Evolutionary conservation across 2,797 vertebrate genomes (phyloP).

Genomic region (Varecia variegata): DNA sequence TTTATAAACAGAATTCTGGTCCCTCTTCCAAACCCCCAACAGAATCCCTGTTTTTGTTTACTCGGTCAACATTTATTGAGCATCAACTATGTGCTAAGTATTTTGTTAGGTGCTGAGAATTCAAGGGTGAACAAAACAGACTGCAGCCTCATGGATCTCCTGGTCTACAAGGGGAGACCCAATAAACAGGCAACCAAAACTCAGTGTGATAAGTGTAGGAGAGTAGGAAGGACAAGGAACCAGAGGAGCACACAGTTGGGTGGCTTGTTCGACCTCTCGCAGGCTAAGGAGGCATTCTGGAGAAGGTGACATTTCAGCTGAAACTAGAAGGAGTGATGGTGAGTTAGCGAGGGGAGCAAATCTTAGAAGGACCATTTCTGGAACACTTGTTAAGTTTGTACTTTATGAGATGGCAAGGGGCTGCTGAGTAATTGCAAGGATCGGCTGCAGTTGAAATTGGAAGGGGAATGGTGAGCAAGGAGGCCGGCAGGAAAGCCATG

Average conservation of each 20-base stretch:
- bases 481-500: neutral
- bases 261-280: neutral
- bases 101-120: neutral
- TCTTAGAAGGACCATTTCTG: neutral
- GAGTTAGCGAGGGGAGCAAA: neutral
- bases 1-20: neutral
- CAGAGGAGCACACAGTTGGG: neutral
- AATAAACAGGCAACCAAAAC: neutral
- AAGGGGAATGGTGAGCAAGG: neutral
- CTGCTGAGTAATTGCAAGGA: neutral
- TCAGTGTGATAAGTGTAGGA: rapidly evolving
- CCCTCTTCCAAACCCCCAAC: neutral
- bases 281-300: neutral
- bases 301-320: neutral
- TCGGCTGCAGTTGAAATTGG: neutral
- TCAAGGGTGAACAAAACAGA: neutral
- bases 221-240: neutral
- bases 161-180: neutral
- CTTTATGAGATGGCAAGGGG: neutral
- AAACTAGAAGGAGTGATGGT: neutral
- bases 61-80: neutral
- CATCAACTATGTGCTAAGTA: neutral
- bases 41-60: neutral
- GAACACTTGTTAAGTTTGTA: no score
- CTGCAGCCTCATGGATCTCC: neutral